These are phyloP conservation scores for Dynastes tityus DNA, from an alignment of 2,888 invertebrate species.

Conservation along the genomic window DNA sequence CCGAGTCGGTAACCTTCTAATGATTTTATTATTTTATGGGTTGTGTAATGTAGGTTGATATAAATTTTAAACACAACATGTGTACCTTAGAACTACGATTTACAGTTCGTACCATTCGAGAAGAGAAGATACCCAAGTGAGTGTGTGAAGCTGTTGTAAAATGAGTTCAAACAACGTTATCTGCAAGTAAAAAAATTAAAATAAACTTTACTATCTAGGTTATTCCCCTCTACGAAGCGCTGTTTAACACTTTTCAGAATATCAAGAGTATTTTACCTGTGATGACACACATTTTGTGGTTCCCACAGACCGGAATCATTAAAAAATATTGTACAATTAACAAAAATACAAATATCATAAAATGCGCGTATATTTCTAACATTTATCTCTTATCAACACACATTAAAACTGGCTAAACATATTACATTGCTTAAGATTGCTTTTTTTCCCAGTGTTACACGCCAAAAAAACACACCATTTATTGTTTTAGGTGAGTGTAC, in stretches of 20 bases:
- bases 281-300: slow-evolving; percentile 43
- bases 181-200: slow-evolving; percentile 44
- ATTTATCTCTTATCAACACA: background rate
- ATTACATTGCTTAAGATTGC: too few species aligned
- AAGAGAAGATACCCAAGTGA: slow-evolving; percentile 21
- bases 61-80: slow-evolving; percentile 28
- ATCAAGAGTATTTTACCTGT: slow-evolving; percentile 30
- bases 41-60: slow-evolving; percentile 35
- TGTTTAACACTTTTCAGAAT: slow-evolving; percentile 38
- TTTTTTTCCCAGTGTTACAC: background rate
- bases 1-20: slow-evolving; percentile 22
- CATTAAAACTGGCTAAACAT: background rate
- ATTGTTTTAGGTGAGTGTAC: slow-evolving; percentile 39
- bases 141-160: slow-evolving; percentile 30
- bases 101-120: slow-evolving; percentile 19
- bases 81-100: slow-evolving; percentile 29
- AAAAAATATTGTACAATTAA: background rate
- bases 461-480: background rate
- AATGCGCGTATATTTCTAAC: background rate
- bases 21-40: slow-evolving; percentile 46
- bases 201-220: slow-evolving; percentile 45
- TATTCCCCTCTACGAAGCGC: slow-evolving; percentile 38
- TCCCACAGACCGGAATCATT: slow-evolving; percentile 14
- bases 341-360: slow-evolving; percentile 11
- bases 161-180: slow-evolving; percentile 41